A percentile compares a stretch with the other conserved stretches of the same genome.
Evolutionary conservation across 2,113 vertebrate genomes (phyloP).

Genomic region (Pheucticus melanocephalus): DNA sequence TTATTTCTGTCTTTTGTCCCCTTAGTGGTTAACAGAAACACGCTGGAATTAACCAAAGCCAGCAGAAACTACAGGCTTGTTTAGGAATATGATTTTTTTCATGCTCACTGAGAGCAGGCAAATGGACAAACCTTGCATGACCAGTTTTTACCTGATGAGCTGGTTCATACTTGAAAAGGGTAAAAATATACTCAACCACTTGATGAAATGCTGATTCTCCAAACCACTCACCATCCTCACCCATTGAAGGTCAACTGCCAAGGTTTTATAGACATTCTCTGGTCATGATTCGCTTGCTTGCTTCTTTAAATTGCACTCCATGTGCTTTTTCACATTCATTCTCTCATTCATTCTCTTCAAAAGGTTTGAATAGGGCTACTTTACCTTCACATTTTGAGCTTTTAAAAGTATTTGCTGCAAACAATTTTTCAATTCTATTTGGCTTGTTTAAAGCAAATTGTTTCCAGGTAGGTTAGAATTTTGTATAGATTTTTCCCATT

Average conservation of each 20-base stretch:
- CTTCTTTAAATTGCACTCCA: slow-evolving; percentile 17
- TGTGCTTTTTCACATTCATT: not conserved
- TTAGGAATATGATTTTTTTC: slow-evolving; percentile 34
- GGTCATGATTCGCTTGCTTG: slow-evolving; percentile 3
- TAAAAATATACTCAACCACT: slow-evolving; percentile 19
- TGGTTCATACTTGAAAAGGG: not conserved
- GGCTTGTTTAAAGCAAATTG: not conserved
- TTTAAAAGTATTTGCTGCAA: not conserved
- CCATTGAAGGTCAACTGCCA: slow-evolving; percentile 64
- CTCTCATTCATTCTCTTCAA: not conserved
- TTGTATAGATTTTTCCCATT: not conserved
- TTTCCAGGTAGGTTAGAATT: not conserved
- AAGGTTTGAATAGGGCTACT: not conserved
- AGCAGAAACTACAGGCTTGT: not conserved
- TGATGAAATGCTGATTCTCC: slow-evolving; percentile 29
- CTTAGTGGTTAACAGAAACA: not conserved
- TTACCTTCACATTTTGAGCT: not conserved
- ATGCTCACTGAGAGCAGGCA: slow-evolving; percentile 16
- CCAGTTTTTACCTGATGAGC: slow-evolving; percentile 42
- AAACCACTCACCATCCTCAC: slow-evolving; percentile 46
- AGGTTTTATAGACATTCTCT: slow-evolving; percentile 20
- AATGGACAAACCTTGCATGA: slow-evolving; percentile 23
- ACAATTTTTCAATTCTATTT: not conserved
- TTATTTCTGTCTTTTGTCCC: slow-evolving; percentile 7
- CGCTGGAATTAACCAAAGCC: slow-evolving; percentile 19